A percentile compares a stretch with the other conserved stretches of the same genome.
phyloP scores from a whole-genome alignment of 2,113 vertebrate species.

The Uria lomvia region DNA sequence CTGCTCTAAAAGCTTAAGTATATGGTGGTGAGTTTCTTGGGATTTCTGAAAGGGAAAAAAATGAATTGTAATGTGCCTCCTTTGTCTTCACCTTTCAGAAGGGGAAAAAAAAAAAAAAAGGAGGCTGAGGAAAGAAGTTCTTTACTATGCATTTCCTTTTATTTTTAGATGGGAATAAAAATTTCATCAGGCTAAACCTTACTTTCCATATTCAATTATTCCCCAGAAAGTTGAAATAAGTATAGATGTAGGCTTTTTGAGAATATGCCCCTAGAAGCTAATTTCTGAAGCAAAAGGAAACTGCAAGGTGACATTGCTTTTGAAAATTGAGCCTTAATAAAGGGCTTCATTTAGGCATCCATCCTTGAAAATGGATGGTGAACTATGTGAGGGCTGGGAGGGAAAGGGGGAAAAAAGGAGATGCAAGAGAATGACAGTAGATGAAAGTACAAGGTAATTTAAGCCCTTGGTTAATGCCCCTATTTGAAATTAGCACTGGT shows the following conservation, averaged over 20 bases:
- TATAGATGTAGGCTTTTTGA: constrained; percentile 22
- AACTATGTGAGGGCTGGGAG: background rate
- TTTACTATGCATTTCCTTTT: constrained; percentile 26
- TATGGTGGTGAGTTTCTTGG: background rate
- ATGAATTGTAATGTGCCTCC: background rate
- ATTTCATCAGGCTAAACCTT: constrained; percentile 36
- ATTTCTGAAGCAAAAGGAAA: constrained; percentile 19
- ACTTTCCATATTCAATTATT: constrained; percentile 37
- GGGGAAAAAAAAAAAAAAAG: background rate
- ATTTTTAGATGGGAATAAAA: constrained; percentile 48
- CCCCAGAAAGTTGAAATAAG: constrained; percentile 23
- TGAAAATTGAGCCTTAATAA: constrained; percentile 6
- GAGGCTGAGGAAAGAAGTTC: background rate
- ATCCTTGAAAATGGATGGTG: constrained; percentile 30
- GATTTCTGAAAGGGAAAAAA: background rate
- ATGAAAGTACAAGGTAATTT: background rate
- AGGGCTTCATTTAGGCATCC: constrained; percentile 10
- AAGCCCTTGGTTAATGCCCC: background rate
- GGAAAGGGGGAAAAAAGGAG: background rate
- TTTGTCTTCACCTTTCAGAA: constrained; percentile 1
- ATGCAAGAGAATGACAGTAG: background rate
- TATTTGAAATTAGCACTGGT: background rate
- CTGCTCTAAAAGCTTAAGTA: background rate
- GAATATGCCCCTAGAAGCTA: constrained; percentile 7
- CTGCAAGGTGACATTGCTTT: constrained; percentile 25